These are phyloP conservation scores for Diploptera punctata DNA, from an alignment of 2,888 invertebrate species.

Conservation along the genomic window DNA sequence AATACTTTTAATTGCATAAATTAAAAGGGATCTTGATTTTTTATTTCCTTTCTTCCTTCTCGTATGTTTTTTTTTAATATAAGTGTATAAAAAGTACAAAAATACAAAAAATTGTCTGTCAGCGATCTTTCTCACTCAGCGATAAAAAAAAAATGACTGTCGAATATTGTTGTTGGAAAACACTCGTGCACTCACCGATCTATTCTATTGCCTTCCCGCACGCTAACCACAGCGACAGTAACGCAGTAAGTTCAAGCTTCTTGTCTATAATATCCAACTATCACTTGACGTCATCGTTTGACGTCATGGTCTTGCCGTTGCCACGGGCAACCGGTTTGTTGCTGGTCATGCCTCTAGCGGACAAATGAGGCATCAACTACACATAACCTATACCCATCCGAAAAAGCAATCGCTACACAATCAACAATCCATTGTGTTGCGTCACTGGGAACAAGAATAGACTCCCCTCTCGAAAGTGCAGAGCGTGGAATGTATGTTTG, in stretches of 20 bases:
- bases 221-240: conserved; percentile 2
- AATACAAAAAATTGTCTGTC: conserved; percentile 38
- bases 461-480: not conserved
- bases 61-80: not conserved
- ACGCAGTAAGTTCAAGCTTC: not conserved
- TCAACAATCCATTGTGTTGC: conserved; percentile 4
- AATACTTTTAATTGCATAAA: not conserved
- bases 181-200: conserved; percentile 9
- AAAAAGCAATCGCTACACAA: not conserved
- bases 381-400: conserved; percentile 6
- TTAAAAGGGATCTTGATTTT: not conserved
- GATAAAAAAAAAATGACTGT: not conserved
- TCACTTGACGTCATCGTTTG: conserved; percentile 11
- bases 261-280: conserved; percentile 2
- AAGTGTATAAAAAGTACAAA: conserved; percentile 38
- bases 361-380: not conserved
- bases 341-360: conserved; percentile 16
- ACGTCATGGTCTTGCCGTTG: conserved; percentile 11
- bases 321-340: conserved; percentile 6
- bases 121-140: not conserved
- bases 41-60: not conserved
- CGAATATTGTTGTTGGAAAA: conserved; percentile 14
- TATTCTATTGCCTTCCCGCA: conserved; percentile 6
- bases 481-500: not conserved
- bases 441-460: not conserved